Evolutionary conservation across 2,888 invertebrate genomes (phyloP).

Genomic region (Trichacis sp.): DNA sequence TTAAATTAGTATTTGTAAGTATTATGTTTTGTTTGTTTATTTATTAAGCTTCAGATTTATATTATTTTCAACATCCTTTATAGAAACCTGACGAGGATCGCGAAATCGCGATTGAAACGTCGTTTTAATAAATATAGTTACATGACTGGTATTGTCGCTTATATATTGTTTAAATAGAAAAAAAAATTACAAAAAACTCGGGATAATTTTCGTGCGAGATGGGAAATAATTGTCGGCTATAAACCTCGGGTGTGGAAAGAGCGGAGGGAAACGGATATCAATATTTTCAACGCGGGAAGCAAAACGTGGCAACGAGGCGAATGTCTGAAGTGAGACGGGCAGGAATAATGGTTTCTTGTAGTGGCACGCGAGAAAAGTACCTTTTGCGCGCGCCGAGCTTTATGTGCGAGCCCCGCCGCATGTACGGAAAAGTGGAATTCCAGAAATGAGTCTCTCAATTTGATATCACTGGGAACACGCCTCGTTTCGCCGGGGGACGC

Average conservation of each 20-base stretch:
- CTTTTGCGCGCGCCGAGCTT: constrained; percentile 10
- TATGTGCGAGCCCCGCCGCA: constrained; percentile 5
- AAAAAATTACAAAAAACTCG: no score
- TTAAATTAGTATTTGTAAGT: no score
- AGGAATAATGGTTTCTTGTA: constrained; percentile 37
- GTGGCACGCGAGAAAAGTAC: constrained; percentile 41
- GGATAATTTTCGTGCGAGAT: background rate
- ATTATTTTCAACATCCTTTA: no score
- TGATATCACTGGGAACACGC: background rate
- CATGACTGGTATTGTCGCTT: no score
- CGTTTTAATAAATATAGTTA: no score
- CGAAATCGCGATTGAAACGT: no score
- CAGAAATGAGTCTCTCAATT: background rate
- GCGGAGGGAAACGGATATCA: constrained; percentile 7
- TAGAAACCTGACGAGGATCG: no score
- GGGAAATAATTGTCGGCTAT: background rate
- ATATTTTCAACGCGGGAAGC: constrained; percentile 14
- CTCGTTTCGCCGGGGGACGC: background rate
- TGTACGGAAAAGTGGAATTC: background rate
- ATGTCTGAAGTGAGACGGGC: constrained; percentile 21
- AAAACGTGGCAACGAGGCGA: constrained; percentile 15
- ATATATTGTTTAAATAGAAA: no score
- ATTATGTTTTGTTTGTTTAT: no score
- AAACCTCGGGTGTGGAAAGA: background rate
- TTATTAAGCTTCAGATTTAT: no score